Evolutionary conservation across 2,888 invertebrate genomes (phyloP).

Genomic region (Cephus sareptanus): DNA sequence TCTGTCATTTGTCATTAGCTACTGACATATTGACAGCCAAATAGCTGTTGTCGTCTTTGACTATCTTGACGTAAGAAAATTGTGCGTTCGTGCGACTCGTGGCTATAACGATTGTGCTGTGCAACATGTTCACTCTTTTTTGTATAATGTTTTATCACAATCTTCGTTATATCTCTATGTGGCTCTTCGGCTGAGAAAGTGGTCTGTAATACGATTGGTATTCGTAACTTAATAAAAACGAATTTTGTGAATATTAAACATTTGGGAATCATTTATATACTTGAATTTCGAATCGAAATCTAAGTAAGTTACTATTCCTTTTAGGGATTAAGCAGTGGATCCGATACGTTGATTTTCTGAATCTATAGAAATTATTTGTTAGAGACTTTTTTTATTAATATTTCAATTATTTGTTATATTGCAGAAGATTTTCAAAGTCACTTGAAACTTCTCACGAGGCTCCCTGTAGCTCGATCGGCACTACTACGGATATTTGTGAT

Average conservation of each 20-base stretch:
- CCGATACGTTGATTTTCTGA: too few species aligned
- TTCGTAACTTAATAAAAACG: constrained; percentile 39
- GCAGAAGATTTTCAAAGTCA: constrained; percentile 33
- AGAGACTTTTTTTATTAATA: not conserved
- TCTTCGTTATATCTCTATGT: not conserved
- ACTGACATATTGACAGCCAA: constrained; percentile 11
- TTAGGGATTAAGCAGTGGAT: not conserved
- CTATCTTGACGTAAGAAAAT: constrained; percentile 24
- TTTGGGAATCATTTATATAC: constrained; percentile 41
- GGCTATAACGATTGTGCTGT: constrained; percentile 2
- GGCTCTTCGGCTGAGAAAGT: not conserved
- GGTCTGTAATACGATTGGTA: not conserved
- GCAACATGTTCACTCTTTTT: constrained; percentile 16
- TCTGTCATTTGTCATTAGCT: constrained; percentile 17
- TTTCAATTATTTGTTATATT: not conserved
- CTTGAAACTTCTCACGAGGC: constrained; percentile 26
- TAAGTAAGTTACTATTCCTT: not conserved
- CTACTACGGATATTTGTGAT: constrained; percentile 34
- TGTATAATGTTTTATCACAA: constrained; percentile 10
- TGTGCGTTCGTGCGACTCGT: constrained; percentile 16
- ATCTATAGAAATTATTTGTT: too few species aligned
- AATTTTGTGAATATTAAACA: constrained; percentile 13
- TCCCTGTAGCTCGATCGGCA: constrained; percentile 22
- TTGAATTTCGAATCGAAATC: constrained; percentile 36
- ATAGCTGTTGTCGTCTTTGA: constrained; percentile 14